Evolutionary conservation across 2,113 vertebrate genomes (phyloP).

Genomic region (Datnioides undecimradiatus): DNA sequence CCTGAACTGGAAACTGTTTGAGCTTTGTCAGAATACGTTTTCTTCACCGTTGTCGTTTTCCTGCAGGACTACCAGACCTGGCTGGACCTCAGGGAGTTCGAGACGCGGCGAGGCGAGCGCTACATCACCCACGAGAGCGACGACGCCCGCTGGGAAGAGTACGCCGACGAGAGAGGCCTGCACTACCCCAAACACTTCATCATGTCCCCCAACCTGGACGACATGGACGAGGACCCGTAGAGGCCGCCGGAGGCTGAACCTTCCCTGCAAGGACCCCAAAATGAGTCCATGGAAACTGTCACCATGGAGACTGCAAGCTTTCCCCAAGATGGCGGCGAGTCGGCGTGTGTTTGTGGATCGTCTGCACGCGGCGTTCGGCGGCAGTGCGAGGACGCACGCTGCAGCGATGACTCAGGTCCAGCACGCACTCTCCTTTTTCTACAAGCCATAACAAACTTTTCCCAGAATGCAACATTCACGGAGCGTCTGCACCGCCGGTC

Average conservation of each 20-base stretch:
- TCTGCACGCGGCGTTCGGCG: not conserved
- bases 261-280: not conserved
- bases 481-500: not conserved
- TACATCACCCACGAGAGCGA: conserved; percentile 97
- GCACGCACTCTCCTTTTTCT: too few relatives aligned
- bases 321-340: not conserved
- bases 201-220: conserved; percentile 93
- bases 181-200: conserved; percentile 94
- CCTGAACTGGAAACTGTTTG: too few relatives aligned
- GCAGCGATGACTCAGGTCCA: conserved; percentile 5
- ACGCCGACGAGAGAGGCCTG: conserved; percentile 82
- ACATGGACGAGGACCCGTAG: conserved; percentile 96
- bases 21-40: too few relatives aligned
- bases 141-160: conserved; percentile 93
- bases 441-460: not conserved
- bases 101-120: conserved; percentile 92
- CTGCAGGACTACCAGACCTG: conserved; percentile 94
- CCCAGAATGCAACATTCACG: not conserved
- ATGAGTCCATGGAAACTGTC: not conserved
- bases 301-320: not conserved
- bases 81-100: conserved; percentile 95
- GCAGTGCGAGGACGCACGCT: not conserved
- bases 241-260: not conserved
- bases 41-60: not conserved
- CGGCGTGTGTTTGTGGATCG: not conserved